Percentiles rank a stretch among this genome's conserved stretches.
Conservation (phyloP, 2,888 invertebrate species). For the Trichopoda pennipes region DNA sequence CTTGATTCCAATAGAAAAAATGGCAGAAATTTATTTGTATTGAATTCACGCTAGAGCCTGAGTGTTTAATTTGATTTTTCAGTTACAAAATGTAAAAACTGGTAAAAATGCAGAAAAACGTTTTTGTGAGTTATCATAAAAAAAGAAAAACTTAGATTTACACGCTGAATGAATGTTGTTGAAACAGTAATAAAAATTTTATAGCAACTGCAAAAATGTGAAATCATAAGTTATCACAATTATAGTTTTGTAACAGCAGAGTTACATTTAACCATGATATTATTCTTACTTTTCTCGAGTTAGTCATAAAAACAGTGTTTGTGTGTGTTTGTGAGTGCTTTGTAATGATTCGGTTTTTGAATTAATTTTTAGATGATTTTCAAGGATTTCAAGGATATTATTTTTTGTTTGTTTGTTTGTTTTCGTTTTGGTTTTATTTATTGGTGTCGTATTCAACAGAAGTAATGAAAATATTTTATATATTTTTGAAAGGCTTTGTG, state of each 20-base stretch:
- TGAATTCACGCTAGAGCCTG: conserved; percentile 14
- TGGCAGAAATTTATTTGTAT: conserved; percentile 11
- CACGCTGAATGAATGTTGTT: background rate
- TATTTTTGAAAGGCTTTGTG: background rate
- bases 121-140: conserved; percentile 34
- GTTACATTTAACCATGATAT: conserved; percentile 44
- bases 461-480: conserved; percentile 50
- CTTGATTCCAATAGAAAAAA: conserved; percentile 4
- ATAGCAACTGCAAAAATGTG: conserved; percentile 27
- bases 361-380: conserved; percentile 32
- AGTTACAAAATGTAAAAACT: conserved; percentile 42
- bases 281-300: background rate
- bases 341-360: conserved; percentile 50
- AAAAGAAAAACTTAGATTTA: background rate
- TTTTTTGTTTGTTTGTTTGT: conserved; percentile 19
- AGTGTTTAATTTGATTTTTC: conserved; percentile 40
- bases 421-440: conserved; percentile 46
- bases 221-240: conserved; percentile 69
- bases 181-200: conserved; percentile 7
- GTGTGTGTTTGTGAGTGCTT: conserved; percentile 8
- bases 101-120: conserved; percentile 52
- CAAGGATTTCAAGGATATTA: no score
- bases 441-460: conserved; percentile 55
- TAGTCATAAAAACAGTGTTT: background rate
- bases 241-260: conserved; percentile 40